phyloP scores from a whole-genome alignment of 2,888 invertebrate genomes.

The Cantharis rufa region DNA sequence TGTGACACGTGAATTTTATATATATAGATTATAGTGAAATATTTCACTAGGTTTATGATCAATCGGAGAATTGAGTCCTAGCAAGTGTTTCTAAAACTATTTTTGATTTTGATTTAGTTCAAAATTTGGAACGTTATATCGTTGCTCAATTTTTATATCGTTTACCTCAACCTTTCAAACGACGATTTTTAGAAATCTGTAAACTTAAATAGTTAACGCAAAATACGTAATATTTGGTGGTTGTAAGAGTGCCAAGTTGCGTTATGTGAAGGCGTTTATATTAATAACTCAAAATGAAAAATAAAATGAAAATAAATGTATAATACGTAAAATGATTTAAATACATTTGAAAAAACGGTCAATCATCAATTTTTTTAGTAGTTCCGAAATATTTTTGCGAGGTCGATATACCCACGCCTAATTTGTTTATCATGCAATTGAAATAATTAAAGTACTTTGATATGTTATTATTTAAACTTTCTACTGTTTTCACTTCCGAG shows the following conservation, averaged over 20 bases:
- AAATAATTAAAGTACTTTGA: background rate
- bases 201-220: background rate
- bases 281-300: conserved; percentile 1
- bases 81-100: background rate
- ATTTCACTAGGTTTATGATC: background rate
- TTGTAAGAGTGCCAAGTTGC: background rate
- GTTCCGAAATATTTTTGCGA: background rate
- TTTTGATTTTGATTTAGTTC: background rate
- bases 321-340: background rate
- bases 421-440: background rate
- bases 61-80: background rate
- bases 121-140: background rate
- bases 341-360: background rate
- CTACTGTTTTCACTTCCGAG: background rate
- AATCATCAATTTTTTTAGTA: background rate
- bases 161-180: background rate
- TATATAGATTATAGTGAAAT: too few species aligned
- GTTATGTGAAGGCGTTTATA: background rate
- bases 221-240: background rate
- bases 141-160: background rate
- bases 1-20: too few species aligned
- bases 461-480: background rate
- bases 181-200: background rate
- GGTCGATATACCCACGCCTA: background rate
- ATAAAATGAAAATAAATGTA: background rate